Percentiles rank a stretch among this genome's conserved stretches.
Evolutionary conservation across 2,113 vertebrate genomes (phyloP).

Genomic region (Cathartes aura): DNA sequence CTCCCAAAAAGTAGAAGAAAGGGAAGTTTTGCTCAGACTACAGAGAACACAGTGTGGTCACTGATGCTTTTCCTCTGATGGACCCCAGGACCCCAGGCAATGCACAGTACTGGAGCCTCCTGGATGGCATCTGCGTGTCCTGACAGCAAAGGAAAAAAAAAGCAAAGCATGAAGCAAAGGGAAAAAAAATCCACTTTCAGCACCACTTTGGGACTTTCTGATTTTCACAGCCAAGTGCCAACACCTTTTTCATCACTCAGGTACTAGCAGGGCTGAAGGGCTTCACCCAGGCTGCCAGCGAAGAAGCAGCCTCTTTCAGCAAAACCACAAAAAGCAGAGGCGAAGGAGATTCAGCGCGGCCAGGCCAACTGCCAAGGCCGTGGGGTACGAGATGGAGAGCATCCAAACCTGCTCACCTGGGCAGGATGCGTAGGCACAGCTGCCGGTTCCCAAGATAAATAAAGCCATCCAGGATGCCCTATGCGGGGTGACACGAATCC

Average conservation of each 20-base stretch:
- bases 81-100: neutral
- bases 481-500: fast-evolving
- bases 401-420: neutral
- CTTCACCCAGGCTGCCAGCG: neutral
- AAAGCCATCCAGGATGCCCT: neutral
- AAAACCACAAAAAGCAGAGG: neutral
- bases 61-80: neutral
- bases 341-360: neutral
- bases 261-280: neutral
- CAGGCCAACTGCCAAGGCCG: neutral
- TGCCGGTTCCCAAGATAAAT: neutral
- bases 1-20: neutral
- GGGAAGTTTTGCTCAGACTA: neutral
- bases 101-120: neutral
- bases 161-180: neutral
- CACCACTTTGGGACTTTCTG: neutral
- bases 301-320: neutral
- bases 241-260: neutral
- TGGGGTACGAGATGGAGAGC: neutral
- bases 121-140: neutral
- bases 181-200: neutral
- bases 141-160: neutral
- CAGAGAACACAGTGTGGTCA: neutral
- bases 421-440: neutral
- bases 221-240: neutral